Percentiles rank a stretch among this genome's conserved stretches.
Conservation (phyloP, 2,797 vertebrate species). For the Fistularia tabacaria region DNA sequence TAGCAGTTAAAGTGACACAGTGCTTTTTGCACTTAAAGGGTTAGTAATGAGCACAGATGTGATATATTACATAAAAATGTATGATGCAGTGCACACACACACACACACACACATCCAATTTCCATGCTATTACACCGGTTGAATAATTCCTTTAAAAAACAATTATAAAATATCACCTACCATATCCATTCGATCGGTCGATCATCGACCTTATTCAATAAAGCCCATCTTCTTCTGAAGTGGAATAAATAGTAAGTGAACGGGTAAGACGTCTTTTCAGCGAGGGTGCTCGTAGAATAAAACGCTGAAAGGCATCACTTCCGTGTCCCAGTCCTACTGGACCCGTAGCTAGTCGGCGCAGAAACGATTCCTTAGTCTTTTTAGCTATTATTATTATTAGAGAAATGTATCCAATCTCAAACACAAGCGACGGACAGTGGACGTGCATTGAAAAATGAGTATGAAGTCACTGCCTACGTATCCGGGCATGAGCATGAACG, state of each 20-base stretch:
- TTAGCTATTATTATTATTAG: constrained; percentile 16
- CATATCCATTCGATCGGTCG: constrained; percentile 25
- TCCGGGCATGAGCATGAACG: constrained; percentile 46
- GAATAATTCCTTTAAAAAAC: background rate
- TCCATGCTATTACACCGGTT: background rate
- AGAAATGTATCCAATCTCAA: constrained; percentile 41
- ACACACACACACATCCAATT: constrained; percentile 1
- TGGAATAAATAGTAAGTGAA: constrained; percentile 27
- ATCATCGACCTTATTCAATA: constrained; percentile 25
- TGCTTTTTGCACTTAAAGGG: too few species aligned
- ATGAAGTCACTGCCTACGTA: constrained; percentile 73
- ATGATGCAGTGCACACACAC: too few species aligned
- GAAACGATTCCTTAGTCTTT: background rate
- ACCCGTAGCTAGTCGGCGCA: background rate
- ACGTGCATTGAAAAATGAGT: constrained; percentile 56
- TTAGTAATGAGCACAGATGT: too few species aligned
- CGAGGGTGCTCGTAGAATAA: too few species aligned
- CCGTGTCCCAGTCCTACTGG: background rate
- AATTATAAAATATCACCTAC: constrained; percentile 16
- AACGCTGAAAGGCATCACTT: background rate
- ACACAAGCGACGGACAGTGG: constrained; percentile 35
- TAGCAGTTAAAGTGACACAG: too few species aligned
- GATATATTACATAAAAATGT: too few species aligned
- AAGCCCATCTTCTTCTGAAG: constrained; percentile 32
- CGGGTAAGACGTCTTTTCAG: background rate